Evolutionary conservation across 2,113 vertebrate species (phyloP), one percentile per base, ranked within the genome.

Genomic region (Ranitomeya variabilis): DNA sequence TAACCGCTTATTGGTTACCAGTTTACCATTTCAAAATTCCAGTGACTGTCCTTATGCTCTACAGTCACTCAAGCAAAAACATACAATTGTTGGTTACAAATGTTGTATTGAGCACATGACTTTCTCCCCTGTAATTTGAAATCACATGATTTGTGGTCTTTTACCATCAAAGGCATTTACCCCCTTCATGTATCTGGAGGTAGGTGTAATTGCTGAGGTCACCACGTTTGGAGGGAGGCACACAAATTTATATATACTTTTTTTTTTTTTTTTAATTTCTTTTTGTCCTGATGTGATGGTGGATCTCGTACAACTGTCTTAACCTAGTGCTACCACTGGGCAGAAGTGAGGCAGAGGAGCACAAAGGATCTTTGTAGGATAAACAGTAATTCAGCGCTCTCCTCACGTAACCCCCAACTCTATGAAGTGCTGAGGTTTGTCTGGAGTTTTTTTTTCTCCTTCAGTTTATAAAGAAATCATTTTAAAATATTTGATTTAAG

Each of bases 21-120:
- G 2, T 14, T 37, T 37, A 9, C 73, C 5, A 3, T 45, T 45
- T 45, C 37, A 45, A 45, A 45, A 18, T 26, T 55, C 21, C 7
- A 54, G 45, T 77, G 45, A 21, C 19, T 26, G 74, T 2, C 21
- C 2, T 11, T 77, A 18, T 1, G 13, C 14, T 52, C 15, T 21
- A 21, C 6, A 80, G 77, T 80, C 74, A 77, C n/a, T 59, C 51
- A 21, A 77, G 76, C 76, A 55, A 12, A n/a, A 79, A 79, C 19
- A n/a, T 57, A 8, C 77, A 80, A 57, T 80, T 57, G 54, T 15
- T 57, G 77, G 51, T n/a, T 79, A 57, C n/a, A 77, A 77, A 73
- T 37, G 6, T 23, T 23, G 23, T 31, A 8, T 18, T 19, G 11
- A 79, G 13, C 51, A 54, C 76, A 77, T 77, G 37, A 77, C 19